phyloP scores from a whole-genome alignment of 2,888 invertebrate species.

The Melanophora roralis region DNA sequence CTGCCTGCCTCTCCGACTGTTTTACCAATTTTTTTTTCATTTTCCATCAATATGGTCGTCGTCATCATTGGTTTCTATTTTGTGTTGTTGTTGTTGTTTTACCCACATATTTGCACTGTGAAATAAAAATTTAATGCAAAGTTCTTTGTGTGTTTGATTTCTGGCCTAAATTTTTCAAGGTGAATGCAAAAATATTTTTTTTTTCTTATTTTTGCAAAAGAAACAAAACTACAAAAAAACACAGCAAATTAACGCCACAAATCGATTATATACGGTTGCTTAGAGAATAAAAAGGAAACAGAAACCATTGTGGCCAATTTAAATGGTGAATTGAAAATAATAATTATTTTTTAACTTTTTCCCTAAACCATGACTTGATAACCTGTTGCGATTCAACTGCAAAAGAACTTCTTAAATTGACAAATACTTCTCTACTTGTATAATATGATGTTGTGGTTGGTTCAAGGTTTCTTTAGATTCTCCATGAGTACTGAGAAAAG shows the following conservation, averaged over 20 bases:
- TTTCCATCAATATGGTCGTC: conserved; percentile 3
- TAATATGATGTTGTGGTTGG: too few species aligned
- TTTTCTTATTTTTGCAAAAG: background rate
- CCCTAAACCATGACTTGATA: conserved; percentile 1
- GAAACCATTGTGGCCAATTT: conserved; percentile 44
- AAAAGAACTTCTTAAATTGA: too few species aligned
- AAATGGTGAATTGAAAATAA: conserved; percentile 30
- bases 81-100: conserved; percentile 16
- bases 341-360: conserved; percentile 33
- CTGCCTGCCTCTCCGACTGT: background rate
- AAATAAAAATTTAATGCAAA: conserved; percentile 28
- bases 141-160: background rate
- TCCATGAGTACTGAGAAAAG: too few species aligned
- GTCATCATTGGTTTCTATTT: background rate
- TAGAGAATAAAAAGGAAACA: conserved; percentile 23
- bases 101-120: conserved; percentile 14
- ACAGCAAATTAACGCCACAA: conserved; percentile 47
- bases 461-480: too few species aligned
- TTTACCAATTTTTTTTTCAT: conserved; percentile 21
- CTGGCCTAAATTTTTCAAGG: conserved; percentile 5
- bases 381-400: too few species aligned
- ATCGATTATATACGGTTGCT: conserved; percentile 49
- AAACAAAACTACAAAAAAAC: background rate
- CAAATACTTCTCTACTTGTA: too few species aligned
- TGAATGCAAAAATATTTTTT: background rate